Conservation (phyloP, 2,113 vertebrate genomes). For the Pagrus major region DNA sequence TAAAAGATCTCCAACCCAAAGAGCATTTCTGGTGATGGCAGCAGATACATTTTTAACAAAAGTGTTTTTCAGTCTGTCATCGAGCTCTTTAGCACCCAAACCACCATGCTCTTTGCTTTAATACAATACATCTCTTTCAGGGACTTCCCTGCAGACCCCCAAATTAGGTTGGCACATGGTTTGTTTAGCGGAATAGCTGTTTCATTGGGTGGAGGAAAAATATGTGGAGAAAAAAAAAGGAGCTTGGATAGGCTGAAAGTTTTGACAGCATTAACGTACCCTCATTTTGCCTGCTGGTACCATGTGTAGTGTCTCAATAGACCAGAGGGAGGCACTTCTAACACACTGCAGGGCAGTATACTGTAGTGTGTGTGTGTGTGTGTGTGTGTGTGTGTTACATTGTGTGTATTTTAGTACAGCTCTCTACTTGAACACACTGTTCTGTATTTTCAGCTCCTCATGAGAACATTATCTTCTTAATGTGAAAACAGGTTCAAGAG, state of each 20-base stretch:
- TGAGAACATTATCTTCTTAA: not conserved
- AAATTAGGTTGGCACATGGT: not conserved
- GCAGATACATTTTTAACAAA: not conserved
- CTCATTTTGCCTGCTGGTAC: not conserved
- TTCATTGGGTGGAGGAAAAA: too few relatives aligned
- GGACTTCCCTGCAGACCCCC: not conserved
- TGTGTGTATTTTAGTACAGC: not conserved
- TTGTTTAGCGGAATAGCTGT: too few relatives aligned
- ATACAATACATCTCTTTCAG: not conserved
- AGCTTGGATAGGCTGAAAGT: too few relatives aligned
- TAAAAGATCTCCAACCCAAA: not conserved
- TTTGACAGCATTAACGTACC: too few relatives aligned
- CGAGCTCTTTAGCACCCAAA: not conserved
- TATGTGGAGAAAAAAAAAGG: too few relatives aligned
- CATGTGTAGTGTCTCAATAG: not conserved
- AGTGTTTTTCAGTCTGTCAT: not conserved
- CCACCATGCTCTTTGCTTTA: not conserved
- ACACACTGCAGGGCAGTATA: not conserved
- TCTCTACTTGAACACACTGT: not conserved
- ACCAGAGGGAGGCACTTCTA: slow-evolving; percentile 55
- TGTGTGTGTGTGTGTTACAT: not conserved
- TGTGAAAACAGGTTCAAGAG: not conserved
- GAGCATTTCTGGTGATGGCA: not conserved
- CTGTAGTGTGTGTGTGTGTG: not conserved
- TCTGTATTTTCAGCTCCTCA: slow-evolving; percentile 10